Conservation (phyloP, 2,113 vertebrate genomes). For the Saimiri boliviensis region DNA sequence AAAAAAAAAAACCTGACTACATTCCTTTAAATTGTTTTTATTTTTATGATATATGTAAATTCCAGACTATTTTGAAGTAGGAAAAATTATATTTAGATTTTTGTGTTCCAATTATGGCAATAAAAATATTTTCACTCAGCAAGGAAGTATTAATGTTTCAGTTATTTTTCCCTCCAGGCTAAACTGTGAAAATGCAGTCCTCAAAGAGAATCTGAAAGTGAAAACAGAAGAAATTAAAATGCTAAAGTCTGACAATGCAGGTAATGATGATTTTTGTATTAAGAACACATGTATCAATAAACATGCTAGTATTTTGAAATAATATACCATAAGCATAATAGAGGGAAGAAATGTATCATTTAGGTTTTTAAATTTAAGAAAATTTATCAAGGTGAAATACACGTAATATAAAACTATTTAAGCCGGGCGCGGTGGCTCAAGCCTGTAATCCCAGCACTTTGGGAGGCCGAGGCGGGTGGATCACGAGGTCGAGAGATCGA, state of each 20-base stretch:
- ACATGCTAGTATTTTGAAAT: not conserved
- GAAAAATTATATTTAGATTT: conserved; percentile 39
- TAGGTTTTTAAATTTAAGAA: not conserved
- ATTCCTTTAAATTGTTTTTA: not conserved
- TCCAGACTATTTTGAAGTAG: not conserved
- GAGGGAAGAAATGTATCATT: not conserved
- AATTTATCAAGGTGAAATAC: not conserved
- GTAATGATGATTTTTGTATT: conserved; percentile 81
- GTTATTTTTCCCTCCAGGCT: conserved; percentile 83
- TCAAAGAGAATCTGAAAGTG: conserved; percentile 88
- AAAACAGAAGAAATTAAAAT: conserved; percentile 87
- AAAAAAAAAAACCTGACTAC: not conserved
- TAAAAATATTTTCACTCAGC: not conserved
- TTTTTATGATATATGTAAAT: not conserved
- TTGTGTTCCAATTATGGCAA: not conserved
- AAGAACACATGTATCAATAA: not conserved
- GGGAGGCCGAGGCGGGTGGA: too few species aligned
- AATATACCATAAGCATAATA: not conserved
- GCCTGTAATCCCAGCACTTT: too few species aligned
- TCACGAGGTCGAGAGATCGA: too few species aligned
- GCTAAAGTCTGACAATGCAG: conserved; percentile 88
- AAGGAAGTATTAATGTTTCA: conserved; percentile 35
- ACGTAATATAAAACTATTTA: not conserved
- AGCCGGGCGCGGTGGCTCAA: too few species aligned
- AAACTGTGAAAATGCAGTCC: conserved; percentile 88